A percentile compares a stretch with the other conserved stretches of the same genome.
phyloP scores from a whole-genome alignment of 1,140 invertebrate genomes.

The Nasonia giraulti region DNA sequence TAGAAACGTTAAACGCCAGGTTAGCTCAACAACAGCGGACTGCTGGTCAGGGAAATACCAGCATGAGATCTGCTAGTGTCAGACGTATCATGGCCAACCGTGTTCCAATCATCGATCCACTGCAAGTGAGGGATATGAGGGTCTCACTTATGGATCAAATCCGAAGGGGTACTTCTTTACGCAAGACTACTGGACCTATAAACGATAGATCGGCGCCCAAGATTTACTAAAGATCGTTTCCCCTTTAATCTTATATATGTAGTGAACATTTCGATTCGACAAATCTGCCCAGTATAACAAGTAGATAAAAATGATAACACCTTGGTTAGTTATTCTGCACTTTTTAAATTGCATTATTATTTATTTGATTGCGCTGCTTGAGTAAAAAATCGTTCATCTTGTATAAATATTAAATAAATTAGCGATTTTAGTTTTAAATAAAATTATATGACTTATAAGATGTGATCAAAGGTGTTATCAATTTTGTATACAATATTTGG shows the following conservation, averaged over 20 bases:
- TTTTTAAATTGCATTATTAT: neutral
- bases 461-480: neutral
- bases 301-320: conserved; percentile 27
- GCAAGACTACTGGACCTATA: conserved; percentile 78
- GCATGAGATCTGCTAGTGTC: conserved; percentile 79
- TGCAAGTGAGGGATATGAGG: conserved; percentile 77
- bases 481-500: conserved; percentile 6
- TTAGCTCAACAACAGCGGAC: conserved; percentile 72
- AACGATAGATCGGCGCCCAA: conserved; percentile 81
- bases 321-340: neutral
- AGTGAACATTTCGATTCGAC: neutral
- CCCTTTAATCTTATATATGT: neutral
- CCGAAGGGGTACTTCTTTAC: conserved; percentile 86
- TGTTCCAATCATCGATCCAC: conserved; percentile 74
- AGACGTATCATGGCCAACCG: conserved; percentile 77
- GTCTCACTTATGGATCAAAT: conserved; percentile 92
- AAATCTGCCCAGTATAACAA: neutral
- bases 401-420: neutral
- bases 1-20: conserved; percentile 85
- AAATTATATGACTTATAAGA: neutral
- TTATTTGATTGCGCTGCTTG: neutral
- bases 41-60: neutral
- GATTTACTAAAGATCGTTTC: conserved; percentile 75
- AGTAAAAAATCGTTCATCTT: neutral
- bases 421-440: neutral